phyloP scores from a whole-genome alignment of 2,888 invertebrate genomes.

The Nemoura dubitans region DNA sequence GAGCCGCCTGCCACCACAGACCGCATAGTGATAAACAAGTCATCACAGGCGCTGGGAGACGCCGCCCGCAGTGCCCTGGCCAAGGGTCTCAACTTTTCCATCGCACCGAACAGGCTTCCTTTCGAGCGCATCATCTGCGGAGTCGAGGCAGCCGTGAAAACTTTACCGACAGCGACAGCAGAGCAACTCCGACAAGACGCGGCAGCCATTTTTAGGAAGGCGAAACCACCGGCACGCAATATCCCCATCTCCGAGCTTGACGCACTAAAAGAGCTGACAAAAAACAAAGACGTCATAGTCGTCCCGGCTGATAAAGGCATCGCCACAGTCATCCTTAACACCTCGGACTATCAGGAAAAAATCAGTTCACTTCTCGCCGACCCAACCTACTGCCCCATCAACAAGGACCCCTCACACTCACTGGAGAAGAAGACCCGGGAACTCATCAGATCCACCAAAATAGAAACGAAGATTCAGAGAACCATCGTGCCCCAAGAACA shows the following conservation, averaged over 20 bases:
- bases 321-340: neutral
- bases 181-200: neutral
- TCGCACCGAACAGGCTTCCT: neutral
- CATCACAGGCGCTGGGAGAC: too few species aligned
- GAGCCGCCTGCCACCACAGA: too few species aligned
- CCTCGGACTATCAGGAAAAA: constrained; percentile 7
- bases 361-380: neutral
- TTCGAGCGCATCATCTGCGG: neutral
- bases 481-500: neutral
- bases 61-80: too few species aligned
- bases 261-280: neutral
- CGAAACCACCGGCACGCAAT: neutral
- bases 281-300: constrained; percentile 5
- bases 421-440: too few species aligned
- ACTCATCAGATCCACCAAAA: neutral
- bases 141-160: neutral
- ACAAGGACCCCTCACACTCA: too few species aligned
- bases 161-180: neutral
- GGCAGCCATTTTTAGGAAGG: neutral
- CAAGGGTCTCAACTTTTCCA: neutral
- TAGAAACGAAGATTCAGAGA: neutral
- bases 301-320: neutral
- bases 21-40: too few species aligned
- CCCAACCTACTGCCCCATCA: neutral
- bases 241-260: neutral